A percentile compares a stretch with the other conserved stretches of the same genome.
Evolutionary conservation across 2,113 vertebrate genomes (phyloP).

Genomic region (Plectropomus leopardus): DNA sequence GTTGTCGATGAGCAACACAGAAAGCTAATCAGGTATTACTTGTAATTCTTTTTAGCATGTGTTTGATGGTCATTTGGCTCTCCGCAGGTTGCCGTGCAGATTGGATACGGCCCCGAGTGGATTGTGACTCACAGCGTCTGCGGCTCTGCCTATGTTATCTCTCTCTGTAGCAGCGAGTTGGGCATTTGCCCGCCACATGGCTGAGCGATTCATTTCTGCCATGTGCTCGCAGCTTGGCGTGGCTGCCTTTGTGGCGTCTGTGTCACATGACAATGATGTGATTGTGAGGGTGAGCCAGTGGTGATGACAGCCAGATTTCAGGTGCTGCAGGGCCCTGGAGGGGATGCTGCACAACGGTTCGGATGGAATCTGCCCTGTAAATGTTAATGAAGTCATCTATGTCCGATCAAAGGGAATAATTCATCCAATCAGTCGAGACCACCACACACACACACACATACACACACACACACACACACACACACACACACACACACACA

Average conservation of each 20-base stretch:
- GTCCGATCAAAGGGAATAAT: slow-evolving; percentile 43
- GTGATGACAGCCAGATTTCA: slow-evolving; percentile 21
- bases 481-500: not conserved
- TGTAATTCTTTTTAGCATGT: slow-evolving; percentile 24
- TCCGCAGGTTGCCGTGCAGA: slow-evolving; percentile 19
- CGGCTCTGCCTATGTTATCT: slow-evolving; percentile 55
- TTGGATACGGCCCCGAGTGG: slow-evolving; percentile 20
- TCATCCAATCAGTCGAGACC: slow-evolving; percentile 19
- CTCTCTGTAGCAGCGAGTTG: slow-evolving; percentile 38
- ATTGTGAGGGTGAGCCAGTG: not conserved
- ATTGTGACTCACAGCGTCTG: slow-evolving; percentile 36
- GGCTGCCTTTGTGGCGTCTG: slow-evolving; percentile 24
- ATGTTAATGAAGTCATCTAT: slow-evolving; percentile 50
- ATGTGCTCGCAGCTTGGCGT: slow-evolving; percentile 30
- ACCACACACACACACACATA: not conserved
- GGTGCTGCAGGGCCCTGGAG: not conserved
- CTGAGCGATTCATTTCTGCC: slow-evolving; percentile 52
- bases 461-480: not conserved
- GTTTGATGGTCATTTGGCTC: slow-evolving; percentile 40
- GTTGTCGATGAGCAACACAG: slow-evolving; percentile 19
- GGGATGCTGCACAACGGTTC: slow-evolving; percentile 17
- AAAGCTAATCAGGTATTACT: slow-evolving; percentile 36
- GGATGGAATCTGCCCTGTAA: slow-evolving; percentile 35
- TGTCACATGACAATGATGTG: slow-evolving; percentile 53
- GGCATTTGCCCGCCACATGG: slow-evolving; percentile 44